Conservation (phyloP, 2,888 invertebrate species). For the Imbricaverruca yamaguchii region DNA sequence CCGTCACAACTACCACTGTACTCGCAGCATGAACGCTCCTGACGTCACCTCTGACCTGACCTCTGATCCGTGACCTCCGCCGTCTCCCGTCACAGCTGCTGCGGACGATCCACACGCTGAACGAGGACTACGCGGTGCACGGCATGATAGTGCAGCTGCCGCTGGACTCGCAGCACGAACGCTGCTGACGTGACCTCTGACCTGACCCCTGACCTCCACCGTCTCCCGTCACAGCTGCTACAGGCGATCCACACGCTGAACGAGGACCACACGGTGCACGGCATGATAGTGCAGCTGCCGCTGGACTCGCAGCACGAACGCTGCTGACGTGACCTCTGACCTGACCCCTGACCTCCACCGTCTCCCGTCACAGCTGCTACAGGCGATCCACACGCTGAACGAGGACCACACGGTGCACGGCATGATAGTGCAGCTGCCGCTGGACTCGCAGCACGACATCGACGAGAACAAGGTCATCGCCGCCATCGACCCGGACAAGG, state of each 20-base stretch:
- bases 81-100: constrained; percentile 50
- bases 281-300: constrained; percentile 95
- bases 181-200: too few species aligned
- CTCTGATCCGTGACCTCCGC: constrained; percentile 47
- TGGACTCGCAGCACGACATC: constrained; percentile 73
- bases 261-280: constrained; percentile 73
- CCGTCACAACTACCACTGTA: constrained; percentile 92
- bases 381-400: constrained; percentile 66
- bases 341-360: constrained; percentile 18
- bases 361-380: constrained; percentile 52
- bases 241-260: constrained; percentile 66
- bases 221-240: constrained; percentile 50
- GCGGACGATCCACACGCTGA: constrained; percentile 61
- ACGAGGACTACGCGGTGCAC: constrained; percentile 74
- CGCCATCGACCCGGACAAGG: constrained; percentile 77
- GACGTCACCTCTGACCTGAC: too few species aligned
- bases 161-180: constrained; percentile 67
- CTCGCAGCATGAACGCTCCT: constrained; percentile 56
- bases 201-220: not conserved
- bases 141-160: constrained; percentile 98
- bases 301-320: constrained; percentile 64
- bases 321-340: too few species aligned
- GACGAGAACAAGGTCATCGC: constrained; percentile 82
- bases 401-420: constrained; percentile 78
- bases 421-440: constrained; percentile 93